phyloP scores from a whole-genome alignment of 2,113 vertebrate species.

The Psammodynastes pulverulentus region DNA sequence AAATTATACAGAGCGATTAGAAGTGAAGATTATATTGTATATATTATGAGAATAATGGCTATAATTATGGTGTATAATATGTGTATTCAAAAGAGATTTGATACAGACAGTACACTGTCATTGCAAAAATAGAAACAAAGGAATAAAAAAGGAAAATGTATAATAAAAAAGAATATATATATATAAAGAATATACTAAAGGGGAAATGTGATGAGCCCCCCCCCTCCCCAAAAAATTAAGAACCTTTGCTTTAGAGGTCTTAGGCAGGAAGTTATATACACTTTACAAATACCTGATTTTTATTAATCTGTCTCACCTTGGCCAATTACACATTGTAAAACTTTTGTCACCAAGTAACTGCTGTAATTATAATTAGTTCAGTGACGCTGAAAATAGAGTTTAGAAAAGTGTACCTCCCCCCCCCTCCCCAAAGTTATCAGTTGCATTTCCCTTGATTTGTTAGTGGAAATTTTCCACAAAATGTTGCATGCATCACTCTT shows the following conservation, averaged over 20 bases:
- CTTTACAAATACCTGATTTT: neutral
- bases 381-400: neutral
- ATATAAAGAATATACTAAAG: neutral
- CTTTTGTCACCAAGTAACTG: neutral
- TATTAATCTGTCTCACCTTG: neutral
- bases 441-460: constrained; percentile 17
- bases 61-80: too few species aligned
- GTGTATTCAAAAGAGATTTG: too few species aligned
- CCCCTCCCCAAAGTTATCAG: neutral
- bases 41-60: too few species aligned
- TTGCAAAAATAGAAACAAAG: too few species aligned
- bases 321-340: neutral
- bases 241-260: neutral
- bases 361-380: neutral
- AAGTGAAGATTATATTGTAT: too few species aligned
- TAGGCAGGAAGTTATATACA: neutral
- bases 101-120: too few species aligned
- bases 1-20: too few species aligned
- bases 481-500: constrained; percentile 6
- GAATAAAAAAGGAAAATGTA: too few species aligned
- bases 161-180: too few species aligned
- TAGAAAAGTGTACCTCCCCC: neutral
- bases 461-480: constrained; percentile 12
- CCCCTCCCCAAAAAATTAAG: neutral
- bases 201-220: neutral